A percentile compares a stretch with the other conserved stretches of the same genome.
Evolutionary conservation across 2,113 vertebrate genomes (phyloP).

Genomic region (Nasalis larvatus): DNA sequence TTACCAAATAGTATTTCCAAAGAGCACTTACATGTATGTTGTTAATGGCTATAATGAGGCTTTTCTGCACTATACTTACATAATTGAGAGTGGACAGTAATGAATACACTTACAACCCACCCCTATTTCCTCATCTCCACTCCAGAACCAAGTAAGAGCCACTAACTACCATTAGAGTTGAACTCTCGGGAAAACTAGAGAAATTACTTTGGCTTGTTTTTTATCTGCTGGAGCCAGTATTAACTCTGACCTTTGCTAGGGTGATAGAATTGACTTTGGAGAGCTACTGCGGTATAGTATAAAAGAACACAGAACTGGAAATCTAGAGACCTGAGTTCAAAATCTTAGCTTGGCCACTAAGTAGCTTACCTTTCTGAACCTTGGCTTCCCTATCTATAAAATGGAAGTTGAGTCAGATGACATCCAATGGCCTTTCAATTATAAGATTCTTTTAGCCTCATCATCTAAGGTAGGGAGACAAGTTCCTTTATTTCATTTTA

Average conservation of each 20-base stretch:
- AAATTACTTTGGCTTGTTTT: conserved; percentile 60
- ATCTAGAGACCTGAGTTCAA: neutral
- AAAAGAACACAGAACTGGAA: neutral
- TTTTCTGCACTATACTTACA: conserved; percentile 52
- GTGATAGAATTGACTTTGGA: conserved; percentile 13
- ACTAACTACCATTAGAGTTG: conserved; percentile 43
- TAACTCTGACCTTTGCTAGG: neutral
- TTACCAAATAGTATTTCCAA: conserved; percentile 66
- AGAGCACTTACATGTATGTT: conserved; percentile 51
- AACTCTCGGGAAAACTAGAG: conserved; percentile 24
- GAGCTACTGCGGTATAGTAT: neutral
- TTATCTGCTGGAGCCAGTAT: neutral
- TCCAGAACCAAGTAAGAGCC: conserved; percentile 53
- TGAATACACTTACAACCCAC: conserved; percentile 57
- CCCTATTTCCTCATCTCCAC: conserved; percentile 14
- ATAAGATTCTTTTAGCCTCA: neutral
- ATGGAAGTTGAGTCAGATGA: neutral
- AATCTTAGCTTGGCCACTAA: neutral
- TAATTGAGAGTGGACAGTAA: conserved; percentile 63
- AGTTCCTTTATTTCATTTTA: neutral
- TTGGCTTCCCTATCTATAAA: conserved; percentile 31
- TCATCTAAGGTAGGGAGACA: neutral
- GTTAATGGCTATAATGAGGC: conserved; percentile 69
- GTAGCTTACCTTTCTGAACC: neutral
- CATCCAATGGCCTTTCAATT: neutral